phyloP scores from a whole-genome alignment of 2,797 vertebrate species.

The Coluber constrictor region DNA sequence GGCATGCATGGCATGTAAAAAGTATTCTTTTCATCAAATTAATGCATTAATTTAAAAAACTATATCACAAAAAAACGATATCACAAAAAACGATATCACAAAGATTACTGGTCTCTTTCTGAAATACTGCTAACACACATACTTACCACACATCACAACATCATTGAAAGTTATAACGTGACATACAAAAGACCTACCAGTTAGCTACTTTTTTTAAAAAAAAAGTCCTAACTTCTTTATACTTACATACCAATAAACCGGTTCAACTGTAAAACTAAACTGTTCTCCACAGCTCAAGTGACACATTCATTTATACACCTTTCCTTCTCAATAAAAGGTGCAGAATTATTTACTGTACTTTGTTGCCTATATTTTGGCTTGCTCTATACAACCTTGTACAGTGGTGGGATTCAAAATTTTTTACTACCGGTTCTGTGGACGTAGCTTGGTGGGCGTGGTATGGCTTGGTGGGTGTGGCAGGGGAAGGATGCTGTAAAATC shows the following conservation, averaged over 20 bases:
- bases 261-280: background rate
- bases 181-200: background rate
- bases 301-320: background rate
- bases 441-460: too few relatives aligned
- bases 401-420: too few relatives aligned
- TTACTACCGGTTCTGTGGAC: too few relatives aligned
- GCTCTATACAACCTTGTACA: background rate
- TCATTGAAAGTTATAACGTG: too few relatives aligned
- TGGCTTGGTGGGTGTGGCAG: too few relatives aligned
- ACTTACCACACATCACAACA: background rate
- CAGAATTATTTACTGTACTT: background rate
- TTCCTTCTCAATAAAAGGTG: background rate
- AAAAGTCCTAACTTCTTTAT: background rate
- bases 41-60: background rate
- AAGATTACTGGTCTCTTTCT: background rate
- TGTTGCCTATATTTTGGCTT: background rate
- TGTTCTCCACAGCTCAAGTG: background rate
- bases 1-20: background rate
- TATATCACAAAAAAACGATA: too few relatives aligned
- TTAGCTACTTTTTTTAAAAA: background rate
- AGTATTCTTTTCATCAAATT: background rate
- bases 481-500: too few relatives aligned
- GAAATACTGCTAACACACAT: background rate
- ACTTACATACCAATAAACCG: background rate
- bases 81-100: background rate